These are phyloP conservation scores for Dendrocincla tyrannina DNA, from an alignment of 2,797 vertebrate genomes.

Conservation along the genomic window DNA sequence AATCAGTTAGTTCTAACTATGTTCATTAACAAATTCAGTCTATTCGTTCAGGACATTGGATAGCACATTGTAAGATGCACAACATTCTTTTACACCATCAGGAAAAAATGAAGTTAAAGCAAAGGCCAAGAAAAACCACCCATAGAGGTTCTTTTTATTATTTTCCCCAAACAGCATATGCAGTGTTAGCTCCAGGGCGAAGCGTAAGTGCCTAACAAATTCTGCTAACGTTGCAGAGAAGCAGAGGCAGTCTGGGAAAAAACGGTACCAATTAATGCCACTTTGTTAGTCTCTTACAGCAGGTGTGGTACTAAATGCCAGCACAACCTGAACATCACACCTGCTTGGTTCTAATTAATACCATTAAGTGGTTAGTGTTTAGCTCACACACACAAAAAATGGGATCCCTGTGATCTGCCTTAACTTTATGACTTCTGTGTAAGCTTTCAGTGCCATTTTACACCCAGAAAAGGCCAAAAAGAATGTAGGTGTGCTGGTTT, in stretches of 20 bases:
- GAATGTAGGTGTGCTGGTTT: not conserved
- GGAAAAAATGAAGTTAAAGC: not conserved
- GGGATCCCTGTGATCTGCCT: not conserved
- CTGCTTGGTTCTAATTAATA: not conserved
- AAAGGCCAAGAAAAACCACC: not conserved
- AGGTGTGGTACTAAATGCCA: not conserved
- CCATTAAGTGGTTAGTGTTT: not conserved
- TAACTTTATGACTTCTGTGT: not conserved
- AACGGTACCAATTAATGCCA: not conserved
- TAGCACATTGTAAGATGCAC: accelerated
- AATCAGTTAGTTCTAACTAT: not conserved
- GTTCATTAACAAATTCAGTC: not conserved
- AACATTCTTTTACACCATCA: not conserved
- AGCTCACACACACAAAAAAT: not conserved
- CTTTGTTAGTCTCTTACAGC: not conserved
- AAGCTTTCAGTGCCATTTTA: not conserved
- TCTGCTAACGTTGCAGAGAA: not conserved
- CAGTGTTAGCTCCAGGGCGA: not conserved
- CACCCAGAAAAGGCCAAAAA: not conserved
- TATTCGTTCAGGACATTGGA: not conserved
- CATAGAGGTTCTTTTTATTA: no score
- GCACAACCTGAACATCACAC: not conserved
- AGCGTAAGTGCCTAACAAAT: not conserved
- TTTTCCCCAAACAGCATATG: not conserved
- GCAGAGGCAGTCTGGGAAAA: not conserved